Evolutionary conservation across 2,888 invertebrate genomes (phyloP).

Genomic region (Campoletis raptor): DNA sequence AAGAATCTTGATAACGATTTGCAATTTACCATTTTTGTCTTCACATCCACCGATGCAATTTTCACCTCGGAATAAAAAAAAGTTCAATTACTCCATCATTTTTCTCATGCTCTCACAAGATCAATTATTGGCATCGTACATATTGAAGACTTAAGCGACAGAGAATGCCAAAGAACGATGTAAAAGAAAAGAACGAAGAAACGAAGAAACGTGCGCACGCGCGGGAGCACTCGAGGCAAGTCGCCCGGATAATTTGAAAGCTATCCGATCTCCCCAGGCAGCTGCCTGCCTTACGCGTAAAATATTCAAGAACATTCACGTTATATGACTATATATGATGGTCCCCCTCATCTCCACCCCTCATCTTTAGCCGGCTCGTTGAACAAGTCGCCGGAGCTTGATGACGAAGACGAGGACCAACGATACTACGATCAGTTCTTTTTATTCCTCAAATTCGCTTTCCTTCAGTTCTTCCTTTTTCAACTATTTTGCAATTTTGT

Average conservation of each 20-base stretch:
- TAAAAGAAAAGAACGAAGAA: conserved; percentile 57
- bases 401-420: conserved; percentile 42
- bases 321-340: conserved; percentile 58
- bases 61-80: neutral
- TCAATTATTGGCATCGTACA: conserved; percentile 37
- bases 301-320: conserved; percentile 81
- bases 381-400: conserved; percentile 71
- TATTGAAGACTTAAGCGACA: conserved; percentile 39
- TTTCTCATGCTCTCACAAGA: conserved; percentile 13
- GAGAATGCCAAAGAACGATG: conserved; percentile 52
- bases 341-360: conserved; percentile 45
- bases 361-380: conserved; percentile 76
- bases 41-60: neutral
- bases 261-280: conserved; percentile 83
- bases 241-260: conserved; percentile 85
- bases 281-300: conserved; percentile 84
- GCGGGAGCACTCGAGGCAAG: conserved; percentile 80
- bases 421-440: conserved; percentile 7
- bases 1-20: neutral
- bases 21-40: neutral
- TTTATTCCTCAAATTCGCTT: conserved; percentile 13
- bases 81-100: neutral
- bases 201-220: conserved; percentile 63
- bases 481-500: neutral
- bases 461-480: neutral